Conservation (phyloP, 2,797 vertebrate genomes). For the Neosilurus mollespiculum region DNA sequence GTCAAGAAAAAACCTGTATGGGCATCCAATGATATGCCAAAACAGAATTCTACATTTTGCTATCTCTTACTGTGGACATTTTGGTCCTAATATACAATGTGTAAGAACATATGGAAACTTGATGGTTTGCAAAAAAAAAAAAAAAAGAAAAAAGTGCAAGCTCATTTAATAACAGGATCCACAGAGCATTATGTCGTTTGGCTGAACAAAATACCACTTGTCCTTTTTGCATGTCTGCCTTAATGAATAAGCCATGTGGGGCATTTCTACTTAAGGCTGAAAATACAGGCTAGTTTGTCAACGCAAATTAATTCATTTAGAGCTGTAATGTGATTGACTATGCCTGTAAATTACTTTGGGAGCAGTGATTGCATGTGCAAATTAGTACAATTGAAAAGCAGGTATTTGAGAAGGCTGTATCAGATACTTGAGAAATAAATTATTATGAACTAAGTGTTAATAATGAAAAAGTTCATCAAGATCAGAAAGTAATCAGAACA, state of each 20-base stretch:
- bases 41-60: neutral
- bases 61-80: neutral
- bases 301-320: neutral
- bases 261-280: neutral
- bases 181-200: neutral
- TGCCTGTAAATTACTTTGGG: neutral
- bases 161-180: neutral
- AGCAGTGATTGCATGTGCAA: neutral
- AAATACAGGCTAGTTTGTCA: neutral
- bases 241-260: conserved; percentile 9
- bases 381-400: neutral
- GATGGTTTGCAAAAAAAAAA: neutral
- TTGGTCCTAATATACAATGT: neutral
- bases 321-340: neutral
- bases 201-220: neutral
- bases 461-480: neutral
- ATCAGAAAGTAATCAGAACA: neutral
- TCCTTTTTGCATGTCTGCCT: neutral
- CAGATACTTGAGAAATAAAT: neutral
- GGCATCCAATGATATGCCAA: neutral
- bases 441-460: neutral
- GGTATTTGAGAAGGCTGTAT: neutral
- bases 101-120: neutral
- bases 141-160: neutral
- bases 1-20: too few species aligned